Evolutionary conservation across 2,888 invertebrate genomes (phyloP).

Genomic region (Rapana venosa): DNA sequence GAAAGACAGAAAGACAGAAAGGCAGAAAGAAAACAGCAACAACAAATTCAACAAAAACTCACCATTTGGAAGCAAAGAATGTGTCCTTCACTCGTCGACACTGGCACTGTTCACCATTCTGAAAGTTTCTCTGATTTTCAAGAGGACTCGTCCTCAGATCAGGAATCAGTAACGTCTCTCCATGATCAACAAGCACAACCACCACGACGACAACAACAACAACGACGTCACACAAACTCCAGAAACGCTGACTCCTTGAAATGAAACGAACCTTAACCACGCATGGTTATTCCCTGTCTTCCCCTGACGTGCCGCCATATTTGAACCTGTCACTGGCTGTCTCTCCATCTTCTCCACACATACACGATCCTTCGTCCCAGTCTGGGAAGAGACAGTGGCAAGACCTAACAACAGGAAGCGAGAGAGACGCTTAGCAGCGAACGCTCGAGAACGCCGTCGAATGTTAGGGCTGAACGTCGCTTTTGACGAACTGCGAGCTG

Average conservation of each 20-base stretch:
- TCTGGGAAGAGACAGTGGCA: too few species aligned
- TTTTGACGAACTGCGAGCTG: conserved; percentile 92
- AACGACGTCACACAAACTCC: background rate
- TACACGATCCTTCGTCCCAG: background rate
- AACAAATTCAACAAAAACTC: background rate
- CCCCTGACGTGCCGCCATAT: background rate
- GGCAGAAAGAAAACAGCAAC: background rate
- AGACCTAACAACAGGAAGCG: background rate
- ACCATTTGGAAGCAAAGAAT: background rate
- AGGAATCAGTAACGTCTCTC: too few species aligned
- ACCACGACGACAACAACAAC: too few species aligned
- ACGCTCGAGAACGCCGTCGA: conserved; percentile 92
- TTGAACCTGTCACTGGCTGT: background rate
- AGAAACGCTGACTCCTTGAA: background rate
- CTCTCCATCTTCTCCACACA: background rate
- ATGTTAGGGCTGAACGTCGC: conserved; percentile 97
- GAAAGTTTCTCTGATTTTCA: too few species aligned
- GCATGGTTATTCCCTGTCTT: background rate
- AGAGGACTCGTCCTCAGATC: too few species aligned
- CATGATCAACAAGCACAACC: too few species aligned
- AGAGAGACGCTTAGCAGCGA: conserved; percentile 89
- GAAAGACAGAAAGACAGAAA: background rate
- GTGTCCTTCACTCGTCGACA: background rate
- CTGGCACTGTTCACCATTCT: too few species aligned
- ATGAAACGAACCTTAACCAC: background rate